Percentiles rank a stretch among this genome's conserved stretches.
These are phyloP conservation scores for Periphyllus acericola DNA, from an alignment of 2,888 invertebrate genomes.

Conservation along the genomic window DNA sequence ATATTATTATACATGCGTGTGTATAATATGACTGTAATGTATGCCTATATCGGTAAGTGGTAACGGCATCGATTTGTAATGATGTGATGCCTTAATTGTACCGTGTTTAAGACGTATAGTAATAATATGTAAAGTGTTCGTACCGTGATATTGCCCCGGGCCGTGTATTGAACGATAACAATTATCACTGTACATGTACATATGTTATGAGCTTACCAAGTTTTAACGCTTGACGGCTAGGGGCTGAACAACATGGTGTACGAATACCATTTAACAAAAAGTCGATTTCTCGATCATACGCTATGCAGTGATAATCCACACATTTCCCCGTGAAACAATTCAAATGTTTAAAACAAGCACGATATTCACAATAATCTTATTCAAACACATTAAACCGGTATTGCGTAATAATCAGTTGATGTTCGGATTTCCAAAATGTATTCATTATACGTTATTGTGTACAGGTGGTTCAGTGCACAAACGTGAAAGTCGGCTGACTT, in stretches of 20 bases:
- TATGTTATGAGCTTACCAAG: not conserved
- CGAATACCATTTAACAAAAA: no score
- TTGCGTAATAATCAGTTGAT: no score
- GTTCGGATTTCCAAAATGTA: no score
- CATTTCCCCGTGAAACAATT: no score
- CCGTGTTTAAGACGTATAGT: not conserved
- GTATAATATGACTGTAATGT: not conserved
- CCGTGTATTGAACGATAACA: not conserved
- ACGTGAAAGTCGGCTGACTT: not conserved
- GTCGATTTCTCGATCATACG: no score
- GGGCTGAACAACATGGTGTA: no score
- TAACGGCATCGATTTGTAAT: not conserved
- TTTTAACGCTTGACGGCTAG: no score
- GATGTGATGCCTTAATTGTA: slow-evolving; percentile 1
- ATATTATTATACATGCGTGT: not conserved
- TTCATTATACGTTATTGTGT: no score
- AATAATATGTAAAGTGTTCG: not conserved
- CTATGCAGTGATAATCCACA: no score
- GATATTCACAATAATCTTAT: no score
- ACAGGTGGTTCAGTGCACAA: not conserved
- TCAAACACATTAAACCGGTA: no score
- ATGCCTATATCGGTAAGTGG: not conserved
- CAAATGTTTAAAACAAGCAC: no score
- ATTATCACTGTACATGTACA: not conserved
- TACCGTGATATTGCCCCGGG: not conserved